A percentile compares a stretch with the other conserved stretches of the same genome.
These are phyloP conservation scores for Nothoprocta perdicaria DNA, from an alignment of 2,113 vertebrate species.

Conservation along the genomic window DNA sequence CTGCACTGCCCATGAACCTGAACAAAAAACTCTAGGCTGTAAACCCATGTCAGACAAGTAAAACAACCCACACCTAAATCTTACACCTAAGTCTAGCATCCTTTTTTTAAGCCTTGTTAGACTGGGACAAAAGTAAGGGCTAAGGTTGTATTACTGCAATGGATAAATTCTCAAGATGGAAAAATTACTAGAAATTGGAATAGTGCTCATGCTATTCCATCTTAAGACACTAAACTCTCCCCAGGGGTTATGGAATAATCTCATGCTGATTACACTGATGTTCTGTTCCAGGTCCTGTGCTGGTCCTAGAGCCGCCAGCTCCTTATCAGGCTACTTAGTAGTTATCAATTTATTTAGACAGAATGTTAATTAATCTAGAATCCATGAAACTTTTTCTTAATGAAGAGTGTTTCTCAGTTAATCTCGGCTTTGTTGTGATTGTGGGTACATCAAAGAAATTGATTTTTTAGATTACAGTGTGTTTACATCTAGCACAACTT, in stretches of 20 bases:
- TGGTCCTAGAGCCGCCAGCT: neutral
- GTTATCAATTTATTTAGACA: constrained; percentile 38
- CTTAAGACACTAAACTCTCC: accelerated
- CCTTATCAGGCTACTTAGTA: constrained; percentile 4
- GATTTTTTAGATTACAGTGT: neutral
- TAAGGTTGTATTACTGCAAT: neutral
- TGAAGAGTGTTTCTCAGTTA: neutral
- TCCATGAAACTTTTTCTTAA: constrained; percentile 16
- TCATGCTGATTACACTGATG: neutral
- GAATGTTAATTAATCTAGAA: constrained; percentile 28
- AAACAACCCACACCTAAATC: neutral
- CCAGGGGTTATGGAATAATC: neutral
- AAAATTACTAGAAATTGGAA: neutral
- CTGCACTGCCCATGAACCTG: neutral
- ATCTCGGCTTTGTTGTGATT: constrained; percentile 31
- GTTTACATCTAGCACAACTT: neutral
- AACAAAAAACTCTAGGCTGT: neutral
- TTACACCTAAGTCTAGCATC: accelerated
- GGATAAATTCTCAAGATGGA: neutral
- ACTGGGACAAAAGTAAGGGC: neutral
- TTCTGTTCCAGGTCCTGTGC: neutral
- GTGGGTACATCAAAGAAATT: neutral
- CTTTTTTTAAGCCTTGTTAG: neutral
- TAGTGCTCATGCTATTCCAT: accelerated
- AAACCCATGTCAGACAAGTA: neutral